Percentiles rank a stretch among this genome's conserved stretches.
Conservation (phyloP, 2,113 vertebrate genomes). For the Casuarius casuarius region DNA sequence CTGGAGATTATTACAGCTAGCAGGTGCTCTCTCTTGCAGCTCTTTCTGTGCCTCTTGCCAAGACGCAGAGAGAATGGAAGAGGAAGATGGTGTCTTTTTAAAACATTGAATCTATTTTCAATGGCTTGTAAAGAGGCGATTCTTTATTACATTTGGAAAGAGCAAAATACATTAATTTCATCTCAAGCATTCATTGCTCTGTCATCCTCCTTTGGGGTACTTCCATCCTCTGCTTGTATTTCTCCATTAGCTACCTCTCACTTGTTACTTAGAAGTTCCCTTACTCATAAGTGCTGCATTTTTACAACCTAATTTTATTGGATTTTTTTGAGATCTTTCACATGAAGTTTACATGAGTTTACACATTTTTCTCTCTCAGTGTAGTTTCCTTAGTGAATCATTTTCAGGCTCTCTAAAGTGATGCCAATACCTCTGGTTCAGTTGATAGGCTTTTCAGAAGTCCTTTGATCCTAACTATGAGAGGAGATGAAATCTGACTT, state of each 20-base stretch:
- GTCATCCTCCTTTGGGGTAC: not conserved
- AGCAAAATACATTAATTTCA: not conserved
- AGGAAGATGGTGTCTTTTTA: not conserved
- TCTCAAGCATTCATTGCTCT: not conserved
- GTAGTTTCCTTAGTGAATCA: not conserved
- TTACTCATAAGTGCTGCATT: not conserved
- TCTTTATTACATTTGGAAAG: not conserved
- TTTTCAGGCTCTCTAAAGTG: not conserved
- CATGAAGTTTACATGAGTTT: not conserved
- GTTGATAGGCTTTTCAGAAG: not conserved
- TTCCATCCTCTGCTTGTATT: not conserved
- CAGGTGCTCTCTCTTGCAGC: not conserved
- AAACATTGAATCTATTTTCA: not conserved
- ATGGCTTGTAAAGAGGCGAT: not conserved
- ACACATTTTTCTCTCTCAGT: not conserved
- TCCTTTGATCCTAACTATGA: not conserved
- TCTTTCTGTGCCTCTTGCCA: not conserved
- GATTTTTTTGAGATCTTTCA: not conserved
- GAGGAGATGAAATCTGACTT: not conserved
- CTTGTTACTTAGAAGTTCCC: not conserved
- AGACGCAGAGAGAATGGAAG: not conserved
- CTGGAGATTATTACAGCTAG: not conserved
- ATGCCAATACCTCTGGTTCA: not conserved
- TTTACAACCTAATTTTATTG: not conserved
- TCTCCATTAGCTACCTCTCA: not conserved